Evolutionary conservation across 2,888 invertebrate genomes (phyloP), one percentile per base, ranked within the genome.

Genomic region (Sesamia inferens): DNA sequence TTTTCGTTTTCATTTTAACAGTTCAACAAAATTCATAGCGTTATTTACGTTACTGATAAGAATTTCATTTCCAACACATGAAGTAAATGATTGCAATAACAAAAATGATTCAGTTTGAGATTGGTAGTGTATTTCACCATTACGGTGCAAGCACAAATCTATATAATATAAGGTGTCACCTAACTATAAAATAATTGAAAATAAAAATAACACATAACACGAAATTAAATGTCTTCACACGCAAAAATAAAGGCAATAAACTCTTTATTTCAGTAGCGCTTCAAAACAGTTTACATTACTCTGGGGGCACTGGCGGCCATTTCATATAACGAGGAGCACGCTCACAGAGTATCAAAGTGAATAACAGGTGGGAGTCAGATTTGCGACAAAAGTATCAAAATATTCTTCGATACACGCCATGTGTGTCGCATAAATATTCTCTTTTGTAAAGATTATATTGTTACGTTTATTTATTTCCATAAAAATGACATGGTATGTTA

Each of bases 231-330:
- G 55, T 63, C 24, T 54, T 67, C 51, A 61, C 57, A 78, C 57
- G 7, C 48, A 31, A 24, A 65, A 71, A 84, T 78, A 14, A 61
- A 47, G 59, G 61, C 63, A 39, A 68, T 73, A 82, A 31, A 72
- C 31, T 67, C 65, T 67, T 44, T 22, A 71, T 68, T 64, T 72
- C 68, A 69, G 64, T 62, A 54, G 31, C 61, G 51, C 39, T 47
- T 71, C 51, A 69, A 75, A 83, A 71, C 70, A 55, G 62, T 82
- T 78, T 68, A 74, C 83, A 65, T 68, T 78, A 39, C 82, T 59
- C 83, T 19, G 22, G 83, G 79, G 83, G 55, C 69, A 47, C 31
- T 44, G 48, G 3, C 54, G 62, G 70, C 75, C 42, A 65, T 73
- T 73, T 78, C 62, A 62, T 48, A 72, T 75, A 80, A 85, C 71